Evolutionary conservation across 2,113 vertebrate species (phyloP).

Genomic region (Erpornis zantholeuca): DNA sequence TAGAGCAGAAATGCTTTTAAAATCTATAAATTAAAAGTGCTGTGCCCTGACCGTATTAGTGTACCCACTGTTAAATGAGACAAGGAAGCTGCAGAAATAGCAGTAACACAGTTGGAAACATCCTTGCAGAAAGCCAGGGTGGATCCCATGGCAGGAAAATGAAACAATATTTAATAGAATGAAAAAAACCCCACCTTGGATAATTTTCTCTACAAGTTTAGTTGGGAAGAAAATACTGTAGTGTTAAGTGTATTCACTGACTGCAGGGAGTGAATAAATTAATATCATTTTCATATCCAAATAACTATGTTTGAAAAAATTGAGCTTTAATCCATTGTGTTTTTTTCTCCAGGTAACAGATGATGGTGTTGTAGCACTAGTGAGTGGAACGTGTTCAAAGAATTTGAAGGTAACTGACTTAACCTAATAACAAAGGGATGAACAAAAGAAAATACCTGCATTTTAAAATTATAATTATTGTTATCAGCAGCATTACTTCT

Average conservation of each 20-base stretch:
- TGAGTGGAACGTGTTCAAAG: conserved; percentile 79
- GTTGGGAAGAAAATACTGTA: not conserved
- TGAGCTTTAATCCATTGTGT: not conserved
- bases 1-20: not conserved
- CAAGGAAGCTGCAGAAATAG: not conserved
- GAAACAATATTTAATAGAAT: not conserved
- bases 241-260: not conserved
- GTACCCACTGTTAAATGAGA: not conserved
- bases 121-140: not conserved
- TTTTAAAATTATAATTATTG: not conserved
- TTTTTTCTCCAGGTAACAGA: conserved; percentile 80
- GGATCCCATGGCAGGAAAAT: not conserved
- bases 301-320: not conserved
- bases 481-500: not conserved
- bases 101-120: not conserved
- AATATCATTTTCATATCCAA: fast-evolving
- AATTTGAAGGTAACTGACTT: conserved; percentile 80
- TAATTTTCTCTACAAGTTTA: not conserved
- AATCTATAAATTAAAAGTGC: not conserved
- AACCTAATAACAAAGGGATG: not conserved
- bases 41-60: not conserved
- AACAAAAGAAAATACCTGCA: not conserved
- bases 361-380: conserved; percentile 80
- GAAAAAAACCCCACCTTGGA: not conserved
- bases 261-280: not conserved